Evolutionary conservation across 1,140 invertebrate species (phyloP).

Genomic region (Teleogryllus occipitalis): DNA sequence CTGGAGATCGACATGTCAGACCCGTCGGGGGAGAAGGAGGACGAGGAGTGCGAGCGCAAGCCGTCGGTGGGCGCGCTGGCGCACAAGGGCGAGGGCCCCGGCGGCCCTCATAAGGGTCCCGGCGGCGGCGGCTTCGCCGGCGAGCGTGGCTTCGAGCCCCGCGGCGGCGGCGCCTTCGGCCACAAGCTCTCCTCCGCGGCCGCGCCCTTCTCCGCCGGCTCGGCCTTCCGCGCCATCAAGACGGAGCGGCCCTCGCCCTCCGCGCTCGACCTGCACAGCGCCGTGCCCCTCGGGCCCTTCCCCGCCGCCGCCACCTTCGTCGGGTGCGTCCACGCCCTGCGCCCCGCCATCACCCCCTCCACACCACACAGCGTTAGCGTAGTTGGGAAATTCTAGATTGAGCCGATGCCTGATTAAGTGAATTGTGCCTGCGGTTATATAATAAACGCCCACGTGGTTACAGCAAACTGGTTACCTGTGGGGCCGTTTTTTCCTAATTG

Average conservation of each 20-base stretch:
- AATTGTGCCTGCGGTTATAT: too few relatives aligned
- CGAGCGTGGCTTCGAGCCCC: neutral
- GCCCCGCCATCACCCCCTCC: neutral
- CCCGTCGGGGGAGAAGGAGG: constrained; percentile 41
- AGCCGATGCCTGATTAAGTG: too few relatives aligned
- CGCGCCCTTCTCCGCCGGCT: constrained; percentile 26
- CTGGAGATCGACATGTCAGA: constrained; percentile 72
- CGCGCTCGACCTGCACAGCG: neutral
- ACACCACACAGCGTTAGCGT: too few relatives aligned
- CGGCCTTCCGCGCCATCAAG: constrained; percentile 50
- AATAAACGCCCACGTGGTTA: too few relatives aligned
- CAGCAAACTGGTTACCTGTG: too few relatives aligned
- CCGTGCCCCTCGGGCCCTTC: constrained; percentile 44
- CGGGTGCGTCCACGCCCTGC: constrained; percentile 41
- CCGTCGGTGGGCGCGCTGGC: neutral
- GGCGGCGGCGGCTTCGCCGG: neutral
- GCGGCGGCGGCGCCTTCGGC: neutral
- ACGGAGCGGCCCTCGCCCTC: neutral
- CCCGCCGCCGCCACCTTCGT: constrained; percentile 55
- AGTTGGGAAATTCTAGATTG: too few relatives aligned
- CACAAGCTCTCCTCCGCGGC: neutral
- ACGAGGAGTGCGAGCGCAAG: constrained; percentile 36
- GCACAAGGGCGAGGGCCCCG: neutral
- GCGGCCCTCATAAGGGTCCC: neutral
- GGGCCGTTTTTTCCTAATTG: too few relatives aligned